phyloP scores from a whole-genome alignment of 2,797 vertebrate genomes.

The Distichodus sexfasciatus region DNA sequence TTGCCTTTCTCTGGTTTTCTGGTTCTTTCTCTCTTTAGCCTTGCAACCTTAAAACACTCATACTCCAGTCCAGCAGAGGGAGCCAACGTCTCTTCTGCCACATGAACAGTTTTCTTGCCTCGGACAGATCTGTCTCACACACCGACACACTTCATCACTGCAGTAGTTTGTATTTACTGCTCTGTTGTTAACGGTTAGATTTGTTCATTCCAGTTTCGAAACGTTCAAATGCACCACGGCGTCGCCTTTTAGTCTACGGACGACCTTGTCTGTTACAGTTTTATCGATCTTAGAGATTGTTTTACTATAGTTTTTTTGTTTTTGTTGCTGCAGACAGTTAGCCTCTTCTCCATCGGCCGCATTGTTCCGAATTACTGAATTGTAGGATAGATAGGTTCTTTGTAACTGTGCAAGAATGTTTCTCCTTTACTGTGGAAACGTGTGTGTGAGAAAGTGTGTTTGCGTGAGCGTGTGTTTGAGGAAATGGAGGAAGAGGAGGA shows the following conservation, averaged over 20 bases:
- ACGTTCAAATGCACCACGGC: conserved; percentile 7
- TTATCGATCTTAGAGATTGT: conserved; percentile 29
- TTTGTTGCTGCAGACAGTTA: not conserved
- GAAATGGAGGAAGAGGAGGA: conserved; percentile 1
- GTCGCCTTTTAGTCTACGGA: conserved; percentile 28
- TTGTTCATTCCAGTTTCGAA: conserved; percentile 32
- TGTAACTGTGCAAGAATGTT: conserved; percentile 39
- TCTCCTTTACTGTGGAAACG: conserved; percentile 17
- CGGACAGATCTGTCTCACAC: not conserved
- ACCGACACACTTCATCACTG: conserved; percentile 22
- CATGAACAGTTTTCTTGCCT: not conserved
- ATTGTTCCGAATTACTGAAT: conserved; percentile 25
- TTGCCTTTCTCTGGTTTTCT: conserved; percentile 3
- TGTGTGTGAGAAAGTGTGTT: conserved; percentile 4
- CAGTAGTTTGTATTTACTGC: conserved; percentile 23
- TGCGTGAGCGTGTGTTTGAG: not conserved
- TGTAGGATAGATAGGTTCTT: conserved; percentile 34
- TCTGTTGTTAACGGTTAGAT: conserved; percentile 19
- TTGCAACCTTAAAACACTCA: conserved; percentile 37
- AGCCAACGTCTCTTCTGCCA: not conserved
- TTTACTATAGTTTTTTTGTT: conserved; percentile 15
- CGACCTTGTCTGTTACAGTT: conserved; percentile 41
- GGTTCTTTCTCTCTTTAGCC: conserved; percentile 13
- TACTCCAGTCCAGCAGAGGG: conserved; percentile 28
- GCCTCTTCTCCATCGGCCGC: conserved; percentile 35